Evolutionary conservation across 2,888 invertebrate genomes (phyloP).

Genomic region (Syrphus vitripennis): DNA sequence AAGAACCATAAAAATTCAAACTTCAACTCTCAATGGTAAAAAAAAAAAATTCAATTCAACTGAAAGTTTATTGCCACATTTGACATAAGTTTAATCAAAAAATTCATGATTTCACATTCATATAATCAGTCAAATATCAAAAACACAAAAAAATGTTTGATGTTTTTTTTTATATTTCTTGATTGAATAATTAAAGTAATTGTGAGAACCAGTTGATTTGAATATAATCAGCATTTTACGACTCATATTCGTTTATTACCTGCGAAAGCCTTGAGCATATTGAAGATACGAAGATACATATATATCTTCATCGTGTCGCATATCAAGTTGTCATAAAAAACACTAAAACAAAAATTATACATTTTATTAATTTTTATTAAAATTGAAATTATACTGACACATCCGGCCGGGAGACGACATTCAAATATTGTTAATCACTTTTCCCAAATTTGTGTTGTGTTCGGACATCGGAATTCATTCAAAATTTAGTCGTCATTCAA

Average conservation of each 20-base stretch:
- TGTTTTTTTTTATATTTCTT: neutral
- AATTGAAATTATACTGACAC: constrained; percentile 51
- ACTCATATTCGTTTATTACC: constrained; percentile 23
- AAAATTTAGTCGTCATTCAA: constrained; percentile 65
- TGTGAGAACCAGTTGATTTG: constrained; percentile 32
- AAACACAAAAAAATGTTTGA: neutral
- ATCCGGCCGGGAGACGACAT: constrained; percentile 63
- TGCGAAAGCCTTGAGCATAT: constrained; percentile 6
- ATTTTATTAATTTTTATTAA: constrained; percentile 16
- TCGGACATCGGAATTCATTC: constrained; percentile 55
- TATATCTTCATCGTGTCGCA: neutral
- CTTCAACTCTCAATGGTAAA: neutral
- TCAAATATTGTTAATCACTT: constrained; percentile 34
- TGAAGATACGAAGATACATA: neutral
- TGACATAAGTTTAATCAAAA: neutral
- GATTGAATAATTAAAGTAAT: constrained; percentile 24
- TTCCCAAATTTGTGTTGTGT: constrained; percentile 14
- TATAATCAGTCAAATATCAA: constrained; percentile 7
- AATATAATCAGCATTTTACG: constrained; percentile 31
- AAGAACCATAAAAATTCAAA: neutral
- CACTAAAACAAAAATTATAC: neutral
- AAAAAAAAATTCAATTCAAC: neutral
- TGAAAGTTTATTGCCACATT: constrained; percentile 1
- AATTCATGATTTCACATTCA: neutral
- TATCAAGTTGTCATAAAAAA: neutral